Percentiles rank a stretch among this genome's conserved stretches.
These are phyloP conservation scores for Alca torda DNA, from an alignment of 2,797 vertebrate genomes.

Conservation along the genomic window DNA sequence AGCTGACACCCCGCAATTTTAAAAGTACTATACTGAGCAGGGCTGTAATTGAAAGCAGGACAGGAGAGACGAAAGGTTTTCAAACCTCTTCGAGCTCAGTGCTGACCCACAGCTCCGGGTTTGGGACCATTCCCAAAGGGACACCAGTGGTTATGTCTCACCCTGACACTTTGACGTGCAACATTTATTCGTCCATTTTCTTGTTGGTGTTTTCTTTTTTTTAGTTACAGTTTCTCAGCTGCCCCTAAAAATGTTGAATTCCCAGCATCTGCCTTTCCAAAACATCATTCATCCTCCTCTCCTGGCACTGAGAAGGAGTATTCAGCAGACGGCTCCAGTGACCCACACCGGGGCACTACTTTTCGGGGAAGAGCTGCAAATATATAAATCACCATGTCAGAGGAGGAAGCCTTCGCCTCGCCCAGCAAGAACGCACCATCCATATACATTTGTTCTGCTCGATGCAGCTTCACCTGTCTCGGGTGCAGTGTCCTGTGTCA, in stretches of 20 bases:
- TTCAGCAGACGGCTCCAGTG: conserved; percentile 75
- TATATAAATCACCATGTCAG: conserved; percentile 80
- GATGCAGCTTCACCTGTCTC: conserved; percentile 55
- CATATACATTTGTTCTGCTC: conserved; percentile 47
- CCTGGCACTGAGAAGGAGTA: not conserved
- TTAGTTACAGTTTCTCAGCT: conserved; percentile 11
- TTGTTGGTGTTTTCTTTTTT: not conserved
- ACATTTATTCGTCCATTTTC: not conserved
- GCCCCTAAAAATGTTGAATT: not conserved
- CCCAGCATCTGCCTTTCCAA: not conserved
- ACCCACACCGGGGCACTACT: conserved; percentile 49
- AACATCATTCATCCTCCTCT: not conserved
- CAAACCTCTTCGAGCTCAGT: not conserved
- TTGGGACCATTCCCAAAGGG: not conserved
- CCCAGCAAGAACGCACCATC: conserved; percentile 20
- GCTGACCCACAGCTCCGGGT: not conserved
- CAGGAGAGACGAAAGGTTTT: not conserved
- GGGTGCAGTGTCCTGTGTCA: conserved; percentile 14
- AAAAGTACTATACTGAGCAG: not conserved
- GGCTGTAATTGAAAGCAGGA: not conserved
- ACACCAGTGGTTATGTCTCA: not conserved
- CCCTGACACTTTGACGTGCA: not conserved
- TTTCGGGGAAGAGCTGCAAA: conserved; percentile 67
- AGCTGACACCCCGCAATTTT: not conserved
- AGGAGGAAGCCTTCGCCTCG: not conserved